Conservation (phyloP, 2,797 vertebrate species). For the Mormyrops boulengeri region DNA sequence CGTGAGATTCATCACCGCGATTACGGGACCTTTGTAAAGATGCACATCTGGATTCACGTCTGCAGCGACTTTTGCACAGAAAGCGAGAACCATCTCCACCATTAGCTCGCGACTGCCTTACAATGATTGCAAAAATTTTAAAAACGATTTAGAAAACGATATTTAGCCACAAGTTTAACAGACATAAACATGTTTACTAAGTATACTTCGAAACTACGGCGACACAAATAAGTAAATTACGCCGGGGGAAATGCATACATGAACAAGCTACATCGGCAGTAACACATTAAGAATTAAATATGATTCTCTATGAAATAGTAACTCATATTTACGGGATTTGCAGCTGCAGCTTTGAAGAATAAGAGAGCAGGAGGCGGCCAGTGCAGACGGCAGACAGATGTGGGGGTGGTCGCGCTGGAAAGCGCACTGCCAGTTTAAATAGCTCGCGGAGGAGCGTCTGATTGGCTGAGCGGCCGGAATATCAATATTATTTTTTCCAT, state of each 20-base stretch:
- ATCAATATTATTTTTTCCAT: background rate
- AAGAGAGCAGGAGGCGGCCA: background rate
- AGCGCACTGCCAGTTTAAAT: background rate
- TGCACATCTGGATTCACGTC: background rate
- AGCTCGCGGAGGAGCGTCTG: background rate
- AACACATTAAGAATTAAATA: background rate
- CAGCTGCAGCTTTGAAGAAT: background rate
- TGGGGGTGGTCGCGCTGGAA: background rate
- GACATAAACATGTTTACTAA: background rate
- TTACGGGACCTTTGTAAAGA: background rate
- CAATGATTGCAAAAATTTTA: background rate
- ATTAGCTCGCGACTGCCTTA: background rate
- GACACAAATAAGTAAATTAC: background rate
- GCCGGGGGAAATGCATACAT: background rate
- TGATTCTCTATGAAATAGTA: background rate
- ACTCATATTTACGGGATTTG: background rate
- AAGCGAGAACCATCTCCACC: background rate
- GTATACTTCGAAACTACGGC: background rate
- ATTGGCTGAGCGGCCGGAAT: background rate
- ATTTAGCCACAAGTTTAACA: background rate
- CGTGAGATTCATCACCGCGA: background rate
- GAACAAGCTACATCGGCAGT: background rate
- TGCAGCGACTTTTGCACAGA: background rate
- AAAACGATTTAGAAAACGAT: background rate
- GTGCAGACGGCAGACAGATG: background rate